Percentiles rank a stretch among this genome's conserved stretches.
phyloP scores from a whole-genome alignment of 2,113 vertebrate genomes.

The Dolichotis patagonum region DNA sequence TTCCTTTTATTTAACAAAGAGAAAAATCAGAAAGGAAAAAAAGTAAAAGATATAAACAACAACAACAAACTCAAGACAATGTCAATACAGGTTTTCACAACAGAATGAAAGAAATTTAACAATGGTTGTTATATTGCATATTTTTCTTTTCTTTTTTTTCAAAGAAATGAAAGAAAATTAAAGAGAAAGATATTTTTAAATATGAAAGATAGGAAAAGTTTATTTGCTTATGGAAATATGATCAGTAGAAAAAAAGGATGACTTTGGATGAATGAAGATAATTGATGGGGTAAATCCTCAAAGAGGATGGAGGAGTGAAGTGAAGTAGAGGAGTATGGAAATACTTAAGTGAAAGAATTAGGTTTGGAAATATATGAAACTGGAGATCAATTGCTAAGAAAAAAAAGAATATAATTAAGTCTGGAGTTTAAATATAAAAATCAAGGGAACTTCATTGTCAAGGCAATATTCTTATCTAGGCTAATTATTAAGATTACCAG shows the following conservation, averaged over 20 bases:
- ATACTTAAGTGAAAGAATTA: slow-evolving; percentile 17
- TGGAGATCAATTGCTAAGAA: neutral
- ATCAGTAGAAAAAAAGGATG: neutral
- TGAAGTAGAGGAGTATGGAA: neutral
- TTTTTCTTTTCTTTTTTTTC: too few species aligned
- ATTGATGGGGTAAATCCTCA: neutral
- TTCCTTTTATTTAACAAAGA: too few species aligned
- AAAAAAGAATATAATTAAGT: neutral
- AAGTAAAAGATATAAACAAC: too few species aligned
- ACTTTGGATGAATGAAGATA: neutral
- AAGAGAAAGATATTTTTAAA: too few species aligned
- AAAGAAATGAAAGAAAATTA: too few species aligned
- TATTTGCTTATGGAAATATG: neutral
- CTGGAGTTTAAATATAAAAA: neutral
- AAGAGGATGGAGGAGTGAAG: neutral
- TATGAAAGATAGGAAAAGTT: neutral
- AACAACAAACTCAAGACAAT: too few species aligned
- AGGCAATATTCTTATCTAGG: neutral
- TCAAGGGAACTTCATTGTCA: neutral
- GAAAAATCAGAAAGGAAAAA: too few species aligned
- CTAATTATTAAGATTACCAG: neutral
- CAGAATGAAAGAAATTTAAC: too few species aligned
- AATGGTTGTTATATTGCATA: too few species aligned
- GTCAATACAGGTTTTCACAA: too few species aligned
- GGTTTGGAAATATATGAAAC: slow-evolving; percentile 22